phyloP scores from a whole-genome alignment of 2,797 vertebrate species.

The Setipinna tenuifilis region DNA sequence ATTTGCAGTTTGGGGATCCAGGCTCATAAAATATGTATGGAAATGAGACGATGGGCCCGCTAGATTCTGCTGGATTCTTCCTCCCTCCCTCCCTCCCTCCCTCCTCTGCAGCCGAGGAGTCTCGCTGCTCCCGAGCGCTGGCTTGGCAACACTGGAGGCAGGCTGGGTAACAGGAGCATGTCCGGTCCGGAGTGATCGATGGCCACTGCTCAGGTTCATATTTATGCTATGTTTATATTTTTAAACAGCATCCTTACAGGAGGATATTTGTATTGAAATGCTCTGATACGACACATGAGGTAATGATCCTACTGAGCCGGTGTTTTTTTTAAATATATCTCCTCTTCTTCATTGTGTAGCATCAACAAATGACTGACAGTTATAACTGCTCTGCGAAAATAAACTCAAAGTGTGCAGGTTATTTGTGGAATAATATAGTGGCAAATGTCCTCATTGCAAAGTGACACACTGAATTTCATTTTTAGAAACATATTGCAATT shows the following conservation, averaged over 20 bases:
- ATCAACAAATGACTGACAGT: not conserved
- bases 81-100: no score
- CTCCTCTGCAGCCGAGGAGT: no score
- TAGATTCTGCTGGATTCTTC: not conserved
- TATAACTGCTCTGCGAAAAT: not conserved
- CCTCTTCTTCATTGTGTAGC: not conserved
- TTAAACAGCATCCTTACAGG: not conserved
- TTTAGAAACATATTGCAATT: no score
- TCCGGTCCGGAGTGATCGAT: slow-evolving; percentile 2
- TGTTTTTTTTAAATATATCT: not conserved
- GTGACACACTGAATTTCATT: no score
- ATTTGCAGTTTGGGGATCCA: not conserved
- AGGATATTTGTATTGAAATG: not conserved
- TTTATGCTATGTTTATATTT: not conserved
- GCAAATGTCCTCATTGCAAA: no score
- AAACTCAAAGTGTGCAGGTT: not conserved
- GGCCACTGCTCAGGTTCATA: not conserved
- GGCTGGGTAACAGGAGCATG: not conserved
- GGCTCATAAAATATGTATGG: not conserved
- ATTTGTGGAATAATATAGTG: no score
- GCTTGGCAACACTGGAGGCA: not conserved
- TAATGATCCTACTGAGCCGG: not conserved
- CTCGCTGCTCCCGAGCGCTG: not conserved
- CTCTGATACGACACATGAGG: not conserved
- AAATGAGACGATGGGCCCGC: not conserved